Percentiles rank a stretch among this genome's conserved stretches.
Evolutionary conservation across 2,113 vertebrate species (phyloP).

Genomic region (Stomatorhinus ivindoensis): DNA sequence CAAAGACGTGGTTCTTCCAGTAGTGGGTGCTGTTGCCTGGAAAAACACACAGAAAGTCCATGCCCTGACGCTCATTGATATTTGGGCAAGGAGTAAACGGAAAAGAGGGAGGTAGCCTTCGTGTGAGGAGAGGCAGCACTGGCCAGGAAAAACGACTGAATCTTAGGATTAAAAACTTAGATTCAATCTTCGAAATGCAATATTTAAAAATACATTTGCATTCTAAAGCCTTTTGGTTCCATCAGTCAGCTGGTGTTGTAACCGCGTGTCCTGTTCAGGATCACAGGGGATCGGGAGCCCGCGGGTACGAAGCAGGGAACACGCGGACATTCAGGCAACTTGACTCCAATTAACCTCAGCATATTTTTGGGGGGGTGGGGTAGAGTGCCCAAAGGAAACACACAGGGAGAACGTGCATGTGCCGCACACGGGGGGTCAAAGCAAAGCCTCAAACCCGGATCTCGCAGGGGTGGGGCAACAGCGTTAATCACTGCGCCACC

Average conservation of each 20-base stretch:
- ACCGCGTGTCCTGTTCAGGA: neutral
- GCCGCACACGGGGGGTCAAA: neutral
- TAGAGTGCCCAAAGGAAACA: neutral
- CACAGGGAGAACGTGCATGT: neutral
- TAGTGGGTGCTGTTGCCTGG: conserved; percentile 11
- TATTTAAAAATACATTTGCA: neutral
- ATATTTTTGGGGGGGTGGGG: neutral
- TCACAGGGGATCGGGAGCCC: neutral
- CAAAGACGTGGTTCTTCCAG: neutral
- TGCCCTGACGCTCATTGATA: neutral
- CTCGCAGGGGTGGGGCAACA: neutral
- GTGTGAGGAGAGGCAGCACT: neutral
- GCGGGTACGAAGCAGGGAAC: neutral
- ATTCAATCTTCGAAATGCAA: neutral
- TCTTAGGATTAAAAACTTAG: neutral
- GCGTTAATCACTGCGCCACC: neutral
- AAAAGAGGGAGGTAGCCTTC: neutral
- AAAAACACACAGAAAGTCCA: neutral
- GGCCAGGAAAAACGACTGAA: neutral
- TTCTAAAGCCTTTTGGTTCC: neutral
- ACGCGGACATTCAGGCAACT: neutral
- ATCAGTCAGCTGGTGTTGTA: neutral
- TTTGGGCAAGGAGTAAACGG: neutral
- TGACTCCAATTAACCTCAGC: neutral
- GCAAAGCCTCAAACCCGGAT: neutral